Evolutionary conservation across 2,797 vertebrate genomes (phyloP).

Genomic region (Gymnocypris eckloni): DNA sequence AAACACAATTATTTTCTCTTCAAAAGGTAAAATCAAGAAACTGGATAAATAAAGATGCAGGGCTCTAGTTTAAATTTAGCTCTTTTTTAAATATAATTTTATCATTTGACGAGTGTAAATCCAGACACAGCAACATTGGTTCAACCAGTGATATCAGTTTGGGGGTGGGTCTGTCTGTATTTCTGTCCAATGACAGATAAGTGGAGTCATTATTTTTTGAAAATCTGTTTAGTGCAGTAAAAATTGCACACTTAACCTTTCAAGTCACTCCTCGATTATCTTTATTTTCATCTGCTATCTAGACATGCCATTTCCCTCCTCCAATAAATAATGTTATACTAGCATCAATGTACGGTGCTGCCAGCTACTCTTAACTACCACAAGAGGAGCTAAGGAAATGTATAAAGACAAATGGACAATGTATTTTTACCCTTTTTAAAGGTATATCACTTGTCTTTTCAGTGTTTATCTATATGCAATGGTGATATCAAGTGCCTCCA

Average conservation of each 20-base stretch:
- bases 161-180: neutral
- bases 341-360: slow-evolving; percentile 65
- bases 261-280: neutral
- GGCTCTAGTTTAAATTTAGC: neutral
- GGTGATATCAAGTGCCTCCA: slow-evolving; percentile 69
- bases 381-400: slow-evolving; percentile 68
- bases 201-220: neutral
- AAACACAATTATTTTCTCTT: neutral
- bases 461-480: slow-evolving; percentile 70
- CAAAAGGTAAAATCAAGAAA: neutral
- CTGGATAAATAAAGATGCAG: slow-evolving; percentile 4
- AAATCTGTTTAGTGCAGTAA: neutral
- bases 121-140: neutral
- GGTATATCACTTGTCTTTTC: slow-evolving; percentile 58
- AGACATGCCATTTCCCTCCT: slow-evolving; percentile 67
- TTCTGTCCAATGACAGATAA: neutral
- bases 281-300: slow-evolving; percentile 57
- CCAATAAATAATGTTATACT: slow-evolving; percentile 64
- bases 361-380: slow-evolving; percentile 53
- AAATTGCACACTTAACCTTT: neutral
- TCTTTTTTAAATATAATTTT: too few species aligned
- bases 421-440: slow-evolving; percentile 67
- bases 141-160: neutral
- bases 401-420: slow-evolving; percentile 67
- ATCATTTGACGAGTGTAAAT: neutral